Evolutionary conservation across 2,888 invertebrate species (phyloP).

Genomic region (Therioaphis trifolii): DNA sequence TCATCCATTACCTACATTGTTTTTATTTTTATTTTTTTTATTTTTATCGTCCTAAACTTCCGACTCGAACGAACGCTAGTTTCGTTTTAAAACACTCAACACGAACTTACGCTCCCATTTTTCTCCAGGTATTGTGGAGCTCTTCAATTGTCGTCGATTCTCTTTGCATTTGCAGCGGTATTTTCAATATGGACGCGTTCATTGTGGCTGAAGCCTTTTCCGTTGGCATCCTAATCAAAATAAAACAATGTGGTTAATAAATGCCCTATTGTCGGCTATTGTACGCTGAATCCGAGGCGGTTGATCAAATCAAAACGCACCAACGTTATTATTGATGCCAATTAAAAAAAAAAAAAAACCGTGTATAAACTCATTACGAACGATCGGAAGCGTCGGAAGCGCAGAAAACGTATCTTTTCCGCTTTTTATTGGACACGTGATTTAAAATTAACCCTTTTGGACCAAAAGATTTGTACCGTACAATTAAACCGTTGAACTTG

Average conservation of each 20-base stretch:
- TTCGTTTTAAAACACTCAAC: background rate
- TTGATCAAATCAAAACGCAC: conserved; percentile 17
- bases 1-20: too few species aligned
- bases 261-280: conserved; percentile 32
- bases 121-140: conserved; percentile 67
- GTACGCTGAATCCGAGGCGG: background rate
- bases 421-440: background rate
- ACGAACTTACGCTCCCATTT: conserved; percentile 67
- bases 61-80: background rate
- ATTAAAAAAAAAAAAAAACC: too few species aligned
- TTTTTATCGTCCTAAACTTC: too few species aligned
- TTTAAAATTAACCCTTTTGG: background rate
- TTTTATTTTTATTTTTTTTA: too few species aligned
- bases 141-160: conserved; percentile 68
- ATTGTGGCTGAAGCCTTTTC: background rate
- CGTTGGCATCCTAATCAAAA: conserved; percentile 49
- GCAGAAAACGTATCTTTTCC: background rate
- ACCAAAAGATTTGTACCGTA: background rate
- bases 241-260: conserved; percentile 35
- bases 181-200: conserved; percentile 41
- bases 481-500: background rate
- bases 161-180: conserved; percentile 65
- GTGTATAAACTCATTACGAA: background rate
- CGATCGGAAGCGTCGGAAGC: background rate
- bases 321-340: background rate